Evolutionary conservation across 2,888 invertebrate species (phyloP), one percentile per base, ranked within the genome.

Genomic region (Fragum whitleyi): DNA sequence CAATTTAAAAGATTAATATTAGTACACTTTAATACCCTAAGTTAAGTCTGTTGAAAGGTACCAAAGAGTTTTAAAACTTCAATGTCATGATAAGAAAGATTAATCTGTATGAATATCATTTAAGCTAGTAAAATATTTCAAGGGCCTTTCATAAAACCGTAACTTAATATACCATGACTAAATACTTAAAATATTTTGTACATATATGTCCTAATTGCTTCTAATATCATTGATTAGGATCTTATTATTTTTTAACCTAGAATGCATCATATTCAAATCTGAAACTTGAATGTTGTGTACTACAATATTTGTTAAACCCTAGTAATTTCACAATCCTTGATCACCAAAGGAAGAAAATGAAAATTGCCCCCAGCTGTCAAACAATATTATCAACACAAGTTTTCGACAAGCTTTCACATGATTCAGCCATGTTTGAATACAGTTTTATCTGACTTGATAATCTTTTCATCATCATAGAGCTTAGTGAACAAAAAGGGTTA

Each of bases 381-480:
- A 32, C 21, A 42, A 65, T 65, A 65, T 26, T 2, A 65, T 65
- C 65, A 65, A 19, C 19, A 32, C 61, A 65, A 65, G 65, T 19
- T 42, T 65, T 61, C 21, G 26, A 23, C 57, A 57, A 26, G 57
- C 57, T 57, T 57, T 57, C 57, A 57, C 57, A 57, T 57, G 57
- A 57, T 23, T 36, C 57, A 57, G 26, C 57, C 57, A 57, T 57
- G 57, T 26, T 42, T 42, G 2, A 65, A 65, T 65, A 42, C 42
- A 65, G 42, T 14, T 65, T 65, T 42, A 65, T 65, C 65, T 65
- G 39, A 5, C 65, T 42, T 23, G 11, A 21, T 42, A 65, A 65
- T 65, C 65, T 65, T 42, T 39, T 65, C 65, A 65, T 65, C 65
- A 21, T n/a, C n/a, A n/a, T n/a, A 14, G 39, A 65, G 23, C 39